Evolutionary conservation across 2,113 vertebrate species (phyloP).

Genomic region (Halichoerus grypus): DNA sequence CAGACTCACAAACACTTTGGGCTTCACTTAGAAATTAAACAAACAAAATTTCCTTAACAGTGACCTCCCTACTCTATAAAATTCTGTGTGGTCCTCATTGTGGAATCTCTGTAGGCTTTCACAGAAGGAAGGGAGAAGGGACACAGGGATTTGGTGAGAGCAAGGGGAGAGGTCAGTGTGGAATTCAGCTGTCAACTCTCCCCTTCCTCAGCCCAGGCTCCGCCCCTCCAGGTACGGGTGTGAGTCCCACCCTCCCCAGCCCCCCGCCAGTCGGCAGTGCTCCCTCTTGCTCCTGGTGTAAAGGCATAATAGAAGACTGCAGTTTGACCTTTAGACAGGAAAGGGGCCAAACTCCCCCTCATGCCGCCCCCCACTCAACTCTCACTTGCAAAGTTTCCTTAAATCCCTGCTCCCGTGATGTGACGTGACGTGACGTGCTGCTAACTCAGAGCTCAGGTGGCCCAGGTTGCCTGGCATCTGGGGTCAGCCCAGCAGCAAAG

Average conservation of each 20-base stretch:
- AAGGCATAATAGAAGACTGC: background rate
- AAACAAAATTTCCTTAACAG: constrained; percentile 14
- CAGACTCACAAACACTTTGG: background rate
- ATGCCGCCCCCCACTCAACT: no score
- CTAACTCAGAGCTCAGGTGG: background rate
- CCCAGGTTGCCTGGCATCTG: background rate
- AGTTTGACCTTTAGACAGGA: background rate
- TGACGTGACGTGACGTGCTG: no score
- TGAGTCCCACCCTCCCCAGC: background rate
- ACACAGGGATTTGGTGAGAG: background rate
- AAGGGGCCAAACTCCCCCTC: background rate
- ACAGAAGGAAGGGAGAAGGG: background rate
- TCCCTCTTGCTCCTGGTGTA: background rate
- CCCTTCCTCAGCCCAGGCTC: background rate
- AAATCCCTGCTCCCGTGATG: background rate
- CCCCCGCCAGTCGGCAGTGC: rapidly evolving
- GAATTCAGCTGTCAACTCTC: no score
- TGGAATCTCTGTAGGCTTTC: background rate
- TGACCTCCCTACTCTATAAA: constrained; percentile 4
- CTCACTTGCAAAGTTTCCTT: background rate
- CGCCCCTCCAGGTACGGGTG: background rate
- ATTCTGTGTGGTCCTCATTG: background rate
- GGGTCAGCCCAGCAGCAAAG: background rate
- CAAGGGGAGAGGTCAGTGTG: background rate
- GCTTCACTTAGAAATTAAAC: constrained; percentile 36